Evolutionary conservation across 2,888 invertebrate genomes (phyloP).

Genomic region (Eupithecia exiguata): DNA sequence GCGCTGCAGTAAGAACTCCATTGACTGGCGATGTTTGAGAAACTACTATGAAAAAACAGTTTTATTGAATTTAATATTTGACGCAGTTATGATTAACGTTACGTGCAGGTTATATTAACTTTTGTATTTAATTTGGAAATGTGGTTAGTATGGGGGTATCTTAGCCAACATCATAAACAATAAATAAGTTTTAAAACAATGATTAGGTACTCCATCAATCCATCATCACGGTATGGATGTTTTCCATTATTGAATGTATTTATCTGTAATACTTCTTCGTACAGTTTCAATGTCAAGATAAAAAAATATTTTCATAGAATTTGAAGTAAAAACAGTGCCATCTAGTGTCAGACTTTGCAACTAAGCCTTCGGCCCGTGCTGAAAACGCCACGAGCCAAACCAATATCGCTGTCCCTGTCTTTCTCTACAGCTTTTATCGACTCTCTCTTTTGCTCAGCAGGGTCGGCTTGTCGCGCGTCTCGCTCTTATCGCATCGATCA

Average conservation of each 20-base stretch:
- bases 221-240: neutral
- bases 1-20: conserved; percentile 50
- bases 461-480: conserved; percentile 66
- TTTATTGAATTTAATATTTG: neutral
- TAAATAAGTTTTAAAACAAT: neutral
- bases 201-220: neutral
- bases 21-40: neutral
- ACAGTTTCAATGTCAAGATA: neutral
- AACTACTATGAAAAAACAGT: neutral
- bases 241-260: neutral
- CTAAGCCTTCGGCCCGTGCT: conserved; percentile 57
- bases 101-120: neutral
- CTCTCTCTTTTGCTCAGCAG: conserved; percentile 55
- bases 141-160: neutral
- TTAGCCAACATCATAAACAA: neutral
- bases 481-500: conserved; percentile 80
- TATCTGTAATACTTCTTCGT: neutral
- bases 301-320: neutral
- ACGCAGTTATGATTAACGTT: too few species aligned
- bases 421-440: conserved; percentile 39
- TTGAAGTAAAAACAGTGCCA: conserved; percentile 58
- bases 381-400: conserved; percentile 77
- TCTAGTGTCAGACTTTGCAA: conserved; percentile 54
- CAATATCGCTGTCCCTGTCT: conserved; percentile 54
- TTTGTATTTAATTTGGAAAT: neutral